Evolutionary conservation across 2,888 invertebrate genomes (phyloP), one percentile per base, ranked within the genome.

Genomic region (Scelioninae gen. 1): DNA sequence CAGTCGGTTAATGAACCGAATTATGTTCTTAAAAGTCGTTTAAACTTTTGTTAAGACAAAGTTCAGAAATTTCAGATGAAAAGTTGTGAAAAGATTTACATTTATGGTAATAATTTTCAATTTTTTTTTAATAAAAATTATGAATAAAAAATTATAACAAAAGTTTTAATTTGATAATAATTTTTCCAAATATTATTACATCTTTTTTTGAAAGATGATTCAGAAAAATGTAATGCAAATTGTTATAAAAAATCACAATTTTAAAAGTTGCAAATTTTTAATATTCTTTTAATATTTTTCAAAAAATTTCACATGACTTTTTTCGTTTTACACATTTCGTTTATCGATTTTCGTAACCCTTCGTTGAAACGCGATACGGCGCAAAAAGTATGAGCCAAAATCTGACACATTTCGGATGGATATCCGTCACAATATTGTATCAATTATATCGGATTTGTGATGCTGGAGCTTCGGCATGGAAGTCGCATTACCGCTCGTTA

Each of bases 1-100:
- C n/a, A 13, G 63, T 55, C 53, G 63, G 38, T 51, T 63, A 63
- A 72, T 53, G 72, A 72, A 63, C 74, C 45, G 16, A 53, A 32
- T 53, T 51, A 11, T 51, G 6, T 53, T 53, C 13, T 51, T 34
- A 0, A 16, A 11, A 38, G 43, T 58, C 47, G 38, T 49, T 32
- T 0, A 23, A 65, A 49, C 32, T 45, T 60, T 60, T 60, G 16
- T 2, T 58, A 8, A 16, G 38, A 5, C 23, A 1, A 13, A 34
- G 8, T 55, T 32, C 13, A 55, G n/a, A 23, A 23, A 23, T 23
- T 1, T 23, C 23, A 23, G 23, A 23, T 4, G 23, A 23, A 23
- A 23, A 23, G 4, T 1, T 23, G 4, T 4, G 23, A 23, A 23
- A 23, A 23, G 1, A 23, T n/a, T n/a, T n/a, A n/a, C n/a, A n/a